phyloP scores from a whole-genome alignment of 2,113 vertebrate species.

The Passer domesticus region DNA sequence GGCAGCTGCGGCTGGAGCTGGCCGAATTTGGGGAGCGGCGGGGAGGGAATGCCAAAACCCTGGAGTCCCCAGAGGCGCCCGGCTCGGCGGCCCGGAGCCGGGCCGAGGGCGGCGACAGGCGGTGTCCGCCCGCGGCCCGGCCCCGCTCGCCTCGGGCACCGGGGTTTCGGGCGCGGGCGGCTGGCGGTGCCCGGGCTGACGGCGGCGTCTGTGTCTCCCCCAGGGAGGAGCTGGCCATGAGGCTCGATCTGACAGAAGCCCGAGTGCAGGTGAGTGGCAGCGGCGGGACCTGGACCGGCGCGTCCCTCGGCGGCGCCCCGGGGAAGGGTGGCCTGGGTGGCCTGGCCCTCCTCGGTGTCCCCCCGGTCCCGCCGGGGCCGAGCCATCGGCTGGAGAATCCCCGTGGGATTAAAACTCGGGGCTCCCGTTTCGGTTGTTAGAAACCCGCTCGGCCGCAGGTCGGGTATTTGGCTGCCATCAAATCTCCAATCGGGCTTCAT shows the following conservation, averaged over 20 bases:
- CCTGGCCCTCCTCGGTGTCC: background rate
- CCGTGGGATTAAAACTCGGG: slow-evolving; percentile 53
- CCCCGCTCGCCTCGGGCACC: background rate
- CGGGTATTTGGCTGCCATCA: slow-evolving; percentile 92
- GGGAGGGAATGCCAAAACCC: slow-evolving; percentile 15
- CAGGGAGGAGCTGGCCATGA: slow-evolving; percentile 98
- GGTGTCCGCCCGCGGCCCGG: background rate
- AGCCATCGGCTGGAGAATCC: background rate
- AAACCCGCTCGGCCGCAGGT: slow-evolving; percentile 72
- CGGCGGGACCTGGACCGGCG: background rate
- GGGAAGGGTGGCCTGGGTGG: background rate
- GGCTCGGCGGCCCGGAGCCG: background rate
- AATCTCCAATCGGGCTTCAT: slow-evolving; percentile 88
- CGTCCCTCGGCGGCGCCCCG: background rate
- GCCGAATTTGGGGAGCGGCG: background rate
- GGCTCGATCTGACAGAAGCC: slow-evolving; percentile 96
- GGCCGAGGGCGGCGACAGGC: background rate
- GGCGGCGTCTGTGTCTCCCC: slow-evolving; percentile 70
- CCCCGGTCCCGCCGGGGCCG: background rate
- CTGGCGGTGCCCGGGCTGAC: background rate
- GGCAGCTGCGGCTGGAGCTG: background rate
- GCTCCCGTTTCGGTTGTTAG: slow-evolving; percentile 69
- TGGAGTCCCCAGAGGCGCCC: background rate
- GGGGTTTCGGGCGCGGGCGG: background rate
- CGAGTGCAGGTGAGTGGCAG: slow-evolving; percentile 91